Evolutionary conservation across 2,113 vertebrate species (phyloP).

Genomic region (Felis chaus): DNA sequence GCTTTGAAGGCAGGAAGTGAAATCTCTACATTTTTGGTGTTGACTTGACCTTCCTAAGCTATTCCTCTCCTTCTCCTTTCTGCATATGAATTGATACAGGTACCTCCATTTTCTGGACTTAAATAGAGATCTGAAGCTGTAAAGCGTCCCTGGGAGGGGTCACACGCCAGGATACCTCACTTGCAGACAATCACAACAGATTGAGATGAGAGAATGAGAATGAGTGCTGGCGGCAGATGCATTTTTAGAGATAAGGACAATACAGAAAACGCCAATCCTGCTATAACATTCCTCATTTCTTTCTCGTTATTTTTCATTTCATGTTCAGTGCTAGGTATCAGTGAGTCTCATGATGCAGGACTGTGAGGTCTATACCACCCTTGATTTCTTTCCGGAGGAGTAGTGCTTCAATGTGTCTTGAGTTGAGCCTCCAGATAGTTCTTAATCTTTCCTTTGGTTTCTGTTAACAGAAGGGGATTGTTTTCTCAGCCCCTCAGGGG

Average conservation of each 20-base stretch:
- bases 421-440: neutral
- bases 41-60: conserved; percentile 2
- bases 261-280: neutral
- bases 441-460: neutral
- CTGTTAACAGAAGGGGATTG: neutral
- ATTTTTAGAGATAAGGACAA: neutral
- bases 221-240: neutral
- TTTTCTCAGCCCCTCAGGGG: neutral
- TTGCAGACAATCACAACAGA: neutral
- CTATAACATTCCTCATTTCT: neutral
- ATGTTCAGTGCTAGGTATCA: neutral
- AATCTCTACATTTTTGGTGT: neutral
- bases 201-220: neutral
- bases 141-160: neutral
- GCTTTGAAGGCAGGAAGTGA: conserved; percentile 15
- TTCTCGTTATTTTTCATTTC: neutral
- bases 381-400: neutral
- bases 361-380: neutral
- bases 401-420: neutral
- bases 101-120: neutral
- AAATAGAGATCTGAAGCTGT: neutral
- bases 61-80: neutral
- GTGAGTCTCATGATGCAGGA: neutral
- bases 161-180: neutral
- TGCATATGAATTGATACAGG: neutral